These are phyloP conservation scores for Cantharis nigra DNA, from an alignment of 2,888 invertebrate species.

Conservation along the genomic window DNA sequence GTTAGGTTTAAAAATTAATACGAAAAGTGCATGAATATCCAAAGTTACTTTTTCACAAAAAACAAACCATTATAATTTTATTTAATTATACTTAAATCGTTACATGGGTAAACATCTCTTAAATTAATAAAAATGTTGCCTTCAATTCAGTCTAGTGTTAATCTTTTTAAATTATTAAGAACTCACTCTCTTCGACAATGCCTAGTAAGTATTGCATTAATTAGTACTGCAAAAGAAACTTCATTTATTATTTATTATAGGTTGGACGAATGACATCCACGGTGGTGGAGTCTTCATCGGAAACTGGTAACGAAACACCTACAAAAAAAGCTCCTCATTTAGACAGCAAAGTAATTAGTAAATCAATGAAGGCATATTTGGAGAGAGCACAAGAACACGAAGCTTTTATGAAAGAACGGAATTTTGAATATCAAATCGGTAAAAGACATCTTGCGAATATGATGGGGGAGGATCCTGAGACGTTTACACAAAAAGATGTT, in stretches of 20 bases:
- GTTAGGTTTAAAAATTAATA: neutral
- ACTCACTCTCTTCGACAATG: neutral
- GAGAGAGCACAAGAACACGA: conserved; percentile 81
- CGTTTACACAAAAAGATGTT: conserved; percentile 85
- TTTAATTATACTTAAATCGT: neutral
- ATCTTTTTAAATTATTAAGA: neutral
- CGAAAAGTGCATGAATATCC: neutral
- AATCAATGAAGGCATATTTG: conserved; percentile 89
- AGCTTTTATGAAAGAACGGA: conserved; percentile 79
- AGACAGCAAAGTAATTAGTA: conserved; percentile 65
- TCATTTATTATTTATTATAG: neutral
- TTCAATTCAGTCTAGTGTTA: neutral
- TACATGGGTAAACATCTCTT: neutral
- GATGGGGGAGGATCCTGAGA: conserved; percentile 94
- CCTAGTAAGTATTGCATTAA: neutral
- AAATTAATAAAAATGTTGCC: neutral
- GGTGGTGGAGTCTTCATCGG: neutral
- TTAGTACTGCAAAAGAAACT: neutral
- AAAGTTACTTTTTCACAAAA: no score
- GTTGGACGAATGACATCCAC: neutral
- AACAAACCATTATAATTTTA: neutral
- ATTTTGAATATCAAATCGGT: conserved; percentile 85
- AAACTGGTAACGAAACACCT: neutral
- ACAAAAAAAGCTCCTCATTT: neutral
- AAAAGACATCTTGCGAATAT: conserved; percentile 96